Percentiles rank a stretch among this genome's conserved stretches.
phyloP scores from a whole-genome alignment of 2,797 vertebrate genomes.

The Antennarius maculatus region DNA sequence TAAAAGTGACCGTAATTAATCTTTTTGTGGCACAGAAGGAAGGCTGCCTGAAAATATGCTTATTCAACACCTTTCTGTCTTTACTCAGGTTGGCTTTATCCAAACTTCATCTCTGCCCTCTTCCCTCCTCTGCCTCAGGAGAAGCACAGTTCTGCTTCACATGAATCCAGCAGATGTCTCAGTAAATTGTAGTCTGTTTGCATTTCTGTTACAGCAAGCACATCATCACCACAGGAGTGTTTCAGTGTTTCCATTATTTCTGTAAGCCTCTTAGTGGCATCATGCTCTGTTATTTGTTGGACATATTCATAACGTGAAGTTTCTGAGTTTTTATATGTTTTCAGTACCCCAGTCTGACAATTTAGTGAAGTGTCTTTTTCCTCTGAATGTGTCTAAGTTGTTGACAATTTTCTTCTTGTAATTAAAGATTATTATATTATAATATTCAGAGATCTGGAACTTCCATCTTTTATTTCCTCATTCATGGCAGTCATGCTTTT shows the following conservation, averaged over 20 bases:
- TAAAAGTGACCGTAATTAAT: constrained; percentile 4
- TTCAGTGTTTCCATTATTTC: constrained; percentile 60
- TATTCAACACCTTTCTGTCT: constrained; percentile 42
- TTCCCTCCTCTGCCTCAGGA: constrained; percentile 40
- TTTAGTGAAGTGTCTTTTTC: constrained; percentile 14
- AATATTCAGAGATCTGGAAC: too few species aligned
- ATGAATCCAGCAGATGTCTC: constrained; percentile 33
- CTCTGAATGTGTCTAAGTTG: constrained; percentile 20
- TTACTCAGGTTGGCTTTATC: constrained; percentile 52
- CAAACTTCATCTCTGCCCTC: constrained; percentile 34
- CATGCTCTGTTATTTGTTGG: constrained; percentile 43
- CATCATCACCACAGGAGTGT: constrained; percentile 52
- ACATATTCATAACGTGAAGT: constrained; percentile 33
- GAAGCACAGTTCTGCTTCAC: constrained; percentile 46
- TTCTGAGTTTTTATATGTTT: constrained; percentile 18
- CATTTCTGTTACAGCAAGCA: constrained; percentile 48
- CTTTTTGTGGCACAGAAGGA: constrained; percentile 11
- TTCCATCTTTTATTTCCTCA: not conserved
- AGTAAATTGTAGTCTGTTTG: constrained; percentile 49
- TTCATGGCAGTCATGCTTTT: not conserved
- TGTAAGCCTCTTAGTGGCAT: constrained; percentile 64
- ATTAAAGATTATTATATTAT: constrained; percentile 10
- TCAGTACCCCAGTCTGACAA: constrained; percentile 6
- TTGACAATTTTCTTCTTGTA: constrained; percentile 13
- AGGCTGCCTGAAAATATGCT: constrained; percentile 19